These are phyloP conservation scores for Dunckerocampus dactyliophorus DNA, from an alignment of 2,113 vertebrate species.

Conservation along the genomic window DNA sequence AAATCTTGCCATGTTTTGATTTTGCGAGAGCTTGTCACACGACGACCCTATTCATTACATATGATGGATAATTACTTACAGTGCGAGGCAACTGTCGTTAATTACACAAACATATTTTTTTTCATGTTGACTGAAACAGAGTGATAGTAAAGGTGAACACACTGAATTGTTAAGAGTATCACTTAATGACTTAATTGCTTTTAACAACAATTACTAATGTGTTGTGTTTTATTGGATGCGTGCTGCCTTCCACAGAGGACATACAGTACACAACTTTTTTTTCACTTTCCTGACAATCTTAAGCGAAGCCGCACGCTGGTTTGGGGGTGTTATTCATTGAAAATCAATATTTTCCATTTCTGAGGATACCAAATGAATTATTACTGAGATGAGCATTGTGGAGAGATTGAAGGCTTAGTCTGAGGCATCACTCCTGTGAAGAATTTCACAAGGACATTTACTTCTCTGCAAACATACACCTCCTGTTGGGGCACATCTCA, in stretches of 20 bases:
- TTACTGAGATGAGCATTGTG: conserved; percentile 62
- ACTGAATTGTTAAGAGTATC: neutral
- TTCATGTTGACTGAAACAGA: conserved; percentile 8
- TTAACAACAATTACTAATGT: conserved; percentile 36
- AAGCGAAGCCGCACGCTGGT: conserved; percentile 38
- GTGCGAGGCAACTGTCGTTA: neutral
- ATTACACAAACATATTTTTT: conserved; percentile 2
- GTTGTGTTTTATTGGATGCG: conserved; percentile 22
- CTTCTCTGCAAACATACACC: conserved; percentile 38
- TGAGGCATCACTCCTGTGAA: conserved; percentile 54
- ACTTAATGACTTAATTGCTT: conserved; percentile 41
- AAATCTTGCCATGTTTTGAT: too few species aligned
- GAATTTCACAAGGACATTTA: conserved; percentile 64
- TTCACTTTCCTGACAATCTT: conserved; percentile 32
- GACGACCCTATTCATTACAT: neutral
- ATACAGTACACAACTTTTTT: conserved; percentile 28
- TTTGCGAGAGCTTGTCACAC: too few species aligned
- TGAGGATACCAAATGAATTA: conserved; percentile 68
- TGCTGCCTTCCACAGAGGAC: conserved; percentile 3
- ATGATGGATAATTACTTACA: conserved; percentile 7
- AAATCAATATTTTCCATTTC: conserved; percentile 72
- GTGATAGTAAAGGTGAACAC: conserved; percentile 15
- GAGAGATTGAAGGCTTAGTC: conserved; percentile 58
- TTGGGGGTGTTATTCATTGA: conserved; percentile 62
- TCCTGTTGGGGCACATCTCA: conserved; percentile 34